A percentile compares a stretch with the other conserved stretches of the same genome.
Conservation (phyloP, 2,888 invertebrate genomes). For the Achlya flavicornis region DNA sequence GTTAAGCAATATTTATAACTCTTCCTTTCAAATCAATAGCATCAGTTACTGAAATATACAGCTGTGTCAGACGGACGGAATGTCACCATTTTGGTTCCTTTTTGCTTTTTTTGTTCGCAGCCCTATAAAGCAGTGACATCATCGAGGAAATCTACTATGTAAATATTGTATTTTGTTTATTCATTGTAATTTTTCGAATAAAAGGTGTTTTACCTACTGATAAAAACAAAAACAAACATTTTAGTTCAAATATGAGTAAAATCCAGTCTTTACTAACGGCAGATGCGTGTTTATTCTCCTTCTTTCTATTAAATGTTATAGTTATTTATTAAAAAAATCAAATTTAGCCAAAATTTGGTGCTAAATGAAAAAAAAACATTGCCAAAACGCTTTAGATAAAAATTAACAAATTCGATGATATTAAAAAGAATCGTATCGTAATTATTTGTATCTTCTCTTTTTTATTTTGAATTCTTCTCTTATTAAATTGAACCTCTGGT, state of each 20-base stretch:
- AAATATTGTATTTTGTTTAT: too few relatives aligned
- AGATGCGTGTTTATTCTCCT: conserved; percentile 12
- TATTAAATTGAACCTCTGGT: neutral
- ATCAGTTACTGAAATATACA: too few relatives aligned
- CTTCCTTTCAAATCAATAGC: too few relatives aligned
- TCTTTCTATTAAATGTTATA: conserved; percentile 18
- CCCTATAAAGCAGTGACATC: too few relatives aligned
- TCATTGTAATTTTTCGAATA: too few relatives aligned
- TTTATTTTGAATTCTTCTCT: neutral
- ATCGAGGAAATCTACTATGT: too few relatives aligned
- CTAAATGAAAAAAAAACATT: conserved; percentile 53
- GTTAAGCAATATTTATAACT: too few relatives aligned
- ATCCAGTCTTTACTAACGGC: neutral
- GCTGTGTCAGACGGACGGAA: too few relatives aligned
- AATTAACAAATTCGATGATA: conserved; percentile 13
- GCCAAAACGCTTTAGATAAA: conserved; percentile 46
- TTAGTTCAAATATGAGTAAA: neutral
- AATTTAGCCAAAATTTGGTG: conserved; percentile 69
- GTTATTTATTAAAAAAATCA: conserved; percentile 19
- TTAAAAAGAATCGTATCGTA: neutral
- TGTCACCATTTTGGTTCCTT: too few relatives aligned
- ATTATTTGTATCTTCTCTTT: neutral
- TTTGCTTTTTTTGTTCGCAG: too few relatives aligned
- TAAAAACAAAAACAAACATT: too few relatives aligned
- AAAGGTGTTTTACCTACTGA: too few relatives aligned